These are phyloP conservation scores for Acanthosepion pharaonis DNA, from an alignment of 2,888 invertebrate species.

Conservation along the genomic window DNA sequence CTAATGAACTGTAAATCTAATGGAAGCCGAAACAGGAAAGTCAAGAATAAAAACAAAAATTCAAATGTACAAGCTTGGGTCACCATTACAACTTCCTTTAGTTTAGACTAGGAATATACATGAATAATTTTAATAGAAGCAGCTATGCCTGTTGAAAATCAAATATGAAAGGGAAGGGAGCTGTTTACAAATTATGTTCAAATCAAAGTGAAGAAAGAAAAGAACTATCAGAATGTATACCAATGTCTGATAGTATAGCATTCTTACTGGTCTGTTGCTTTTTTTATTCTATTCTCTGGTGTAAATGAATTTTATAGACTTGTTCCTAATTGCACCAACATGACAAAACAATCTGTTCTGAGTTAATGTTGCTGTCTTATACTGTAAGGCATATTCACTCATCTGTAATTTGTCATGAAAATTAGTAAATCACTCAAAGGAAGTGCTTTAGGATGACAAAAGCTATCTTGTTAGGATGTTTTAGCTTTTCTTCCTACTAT, in stretches of 20 bases:
- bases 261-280: background rate
- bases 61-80: background rate
- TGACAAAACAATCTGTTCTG: background rate
- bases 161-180: no score
- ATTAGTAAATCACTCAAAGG: no score
- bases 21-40: background rate
- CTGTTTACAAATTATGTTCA: no score
- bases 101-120: background rate
- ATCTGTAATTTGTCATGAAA: background rate
- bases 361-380: background rate
- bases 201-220: no score
- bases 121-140: no score
- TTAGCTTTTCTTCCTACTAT: no score
- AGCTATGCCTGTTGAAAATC: no score
- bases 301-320: background rate
- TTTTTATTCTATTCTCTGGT: background rate
- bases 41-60: background rate
- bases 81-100: background rate
- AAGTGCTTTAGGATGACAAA: no score
- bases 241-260: background rate
- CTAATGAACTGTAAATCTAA: background rate
- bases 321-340: background rate
- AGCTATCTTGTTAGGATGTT: no score
- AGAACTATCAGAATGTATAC: background rate
- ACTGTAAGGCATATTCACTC: conserved; percentile 16